These are phyloP conservation scores for Aradophagus sp. DNA, from an alignment of 1,140 invertebrate genomes.

Conservation along the genomic window DNA sequence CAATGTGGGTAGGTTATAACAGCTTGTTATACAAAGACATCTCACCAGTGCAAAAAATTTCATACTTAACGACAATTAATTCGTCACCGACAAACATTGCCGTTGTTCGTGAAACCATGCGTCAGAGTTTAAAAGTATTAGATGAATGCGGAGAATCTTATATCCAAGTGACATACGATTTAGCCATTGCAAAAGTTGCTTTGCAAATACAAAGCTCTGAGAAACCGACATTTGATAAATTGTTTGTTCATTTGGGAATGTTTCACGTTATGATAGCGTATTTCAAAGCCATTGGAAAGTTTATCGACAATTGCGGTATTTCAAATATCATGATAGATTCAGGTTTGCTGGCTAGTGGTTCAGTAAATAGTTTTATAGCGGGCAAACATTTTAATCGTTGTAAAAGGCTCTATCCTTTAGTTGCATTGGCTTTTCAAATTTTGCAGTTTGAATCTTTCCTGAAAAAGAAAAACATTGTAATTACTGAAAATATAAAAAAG, in stretches of 20 bases:
- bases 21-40: conserved; percentile 39
- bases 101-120: conserved; percentile 67
- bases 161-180: conserved; percentile 65
- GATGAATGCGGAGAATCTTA: conserved; percentile 60
- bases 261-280: conserved; percentile 74
- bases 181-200: conserved; percentile 71
- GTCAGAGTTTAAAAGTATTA: conserved; percentile 55
- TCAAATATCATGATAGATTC: conserved; percentile 68
- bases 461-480: conserved; percentile 22
- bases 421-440: conserved; percentile 68
- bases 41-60: conserved; percentile 57
- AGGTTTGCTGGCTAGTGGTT: conserved; percentile 69
- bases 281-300: conserved; percentile 73
- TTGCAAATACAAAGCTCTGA: conserved; percentile 66
- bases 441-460: conserved; percentile 68
- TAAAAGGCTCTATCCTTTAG: conserved; percentile 71
- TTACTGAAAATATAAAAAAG: conserved; percentile 6
- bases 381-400: conserved; percentile 74
- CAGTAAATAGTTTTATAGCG: conserved; percentile 69
- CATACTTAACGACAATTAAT: conserved; percentile 67
- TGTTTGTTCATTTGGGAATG: conserved; percentile 73
- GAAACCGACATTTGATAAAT: conserved; percentile 62
- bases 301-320: conserved; percentile 70
- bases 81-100: conserved; percentile 61
- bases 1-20: conserved; percentile 53